Base-by-base conservation (phyloP, 2,113 vertebrate genomes). In the Chaetorhynchus papuensis region DNA sequence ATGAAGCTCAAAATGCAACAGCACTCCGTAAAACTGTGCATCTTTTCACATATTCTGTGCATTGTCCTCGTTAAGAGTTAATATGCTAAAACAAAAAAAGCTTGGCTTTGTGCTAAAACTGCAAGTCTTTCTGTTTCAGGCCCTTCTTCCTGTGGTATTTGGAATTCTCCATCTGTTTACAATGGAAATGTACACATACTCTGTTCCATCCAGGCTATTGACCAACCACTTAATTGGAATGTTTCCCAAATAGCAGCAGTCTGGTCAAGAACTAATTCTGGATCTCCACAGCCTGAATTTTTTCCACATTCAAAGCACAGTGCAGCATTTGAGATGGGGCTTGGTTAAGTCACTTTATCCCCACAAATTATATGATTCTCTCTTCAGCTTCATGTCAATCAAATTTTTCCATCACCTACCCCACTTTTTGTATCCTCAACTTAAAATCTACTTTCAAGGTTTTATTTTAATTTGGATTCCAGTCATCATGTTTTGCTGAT, bases 151-250 rank as follows among this genome's bases (percentile, higher is more conserved):
- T 75, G 64, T 22, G 45, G 52, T 45, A 91, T 81, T 87, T 89
- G 81, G 83, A 95, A 84, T 82, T 75, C 81, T 91, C 60, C 78
- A 78, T 65, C 52, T 91, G 69, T 93, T 97, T 93, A 94, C 69
- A 94, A 61, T 31, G 57, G 47, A 91, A 93, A 41, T 0, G 3
- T 39, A 89, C 30, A 68, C 3, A 4, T 56, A 71, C 22, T 75
- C 52, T 54, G 21, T 79, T 95, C 81, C 65, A 89, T 39, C 60
- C 69, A 87, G 60, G 60, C 47, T 93, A 87, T 4, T 45, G 77
- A 92, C 45, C 1, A 0, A 89, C 23, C 47, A 42, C 60, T 89
- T 78, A 30, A 71, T 17, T 0, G 0, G 47, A 76, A 91, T n/a
- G 44, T 56, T 84, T 89, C 69, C 59, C 65, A 91, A 92, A 70